These are phyloP conservation scores for Caretta caretta DNA, from an alignment of 2,113 vertebrate species.

Conservation along the genomic window DNA sequence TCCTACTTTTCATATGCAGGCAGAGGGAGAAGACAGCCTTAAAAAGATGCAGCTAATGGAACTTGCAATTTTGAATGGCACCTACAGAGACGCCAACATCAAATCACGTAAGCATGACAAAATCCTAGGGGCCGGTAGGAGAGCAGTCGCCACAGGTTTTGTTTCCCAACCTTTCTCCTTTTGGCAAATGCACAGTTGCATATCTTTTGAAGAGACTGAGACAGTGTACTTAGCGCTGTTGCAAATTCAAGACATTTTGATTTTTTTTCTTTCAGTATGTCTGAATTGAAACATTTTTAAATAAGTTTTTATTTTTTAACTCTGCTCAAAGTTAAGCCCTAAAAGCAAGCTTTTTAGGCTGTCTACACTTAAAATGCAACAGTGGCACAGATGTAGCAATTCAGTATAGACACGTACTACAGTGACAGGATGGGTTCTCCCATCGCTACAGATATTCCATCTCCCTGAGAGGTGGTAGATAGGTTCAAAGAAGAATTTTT, in stretches of 20 bases:
- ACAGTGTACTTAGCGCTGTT: background rate
- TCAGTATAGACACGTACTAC: background rate
- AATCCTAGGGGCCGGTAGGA: background rate
- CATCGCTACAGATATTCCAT: background rate
- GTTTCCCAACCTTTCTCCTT: background rate
- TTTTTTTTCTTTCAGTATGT: background rate
- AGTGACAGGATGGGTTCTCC: background rate
- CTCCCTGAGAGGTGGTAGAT: background rate
- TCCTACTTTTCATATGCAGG: constrained; percentile 75
- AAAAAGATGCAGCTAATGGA: constrained; percentile 99
- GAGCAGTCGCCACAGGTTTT: background rate
- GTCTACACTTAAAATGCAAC: background rate
- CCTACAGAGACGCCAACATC: constrained; percentile 99
- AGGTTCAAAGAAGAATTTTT: background rate
- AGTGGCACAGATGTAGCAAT: background rate
- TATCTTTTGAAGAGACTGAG: background rate
- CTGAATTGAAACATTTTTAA: background rate
- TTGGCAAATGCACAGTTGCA: background rate
- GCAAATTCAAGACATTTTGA: background rate
- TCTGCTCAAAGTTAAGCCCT: background rate
- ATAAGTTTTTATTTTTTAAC: background rate
- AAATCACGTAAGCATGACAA: constrained; percentile 94
- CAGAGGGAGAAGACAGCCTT: constrained; percentile 99
- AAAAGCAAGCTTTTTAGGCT: background rate
- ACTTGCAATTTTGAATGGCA: constrained; percentile 98